phyloP scores from a whole-genome alignment of 2,797 vertebrate species.

The Chromobotia macracanthus region DNA sequence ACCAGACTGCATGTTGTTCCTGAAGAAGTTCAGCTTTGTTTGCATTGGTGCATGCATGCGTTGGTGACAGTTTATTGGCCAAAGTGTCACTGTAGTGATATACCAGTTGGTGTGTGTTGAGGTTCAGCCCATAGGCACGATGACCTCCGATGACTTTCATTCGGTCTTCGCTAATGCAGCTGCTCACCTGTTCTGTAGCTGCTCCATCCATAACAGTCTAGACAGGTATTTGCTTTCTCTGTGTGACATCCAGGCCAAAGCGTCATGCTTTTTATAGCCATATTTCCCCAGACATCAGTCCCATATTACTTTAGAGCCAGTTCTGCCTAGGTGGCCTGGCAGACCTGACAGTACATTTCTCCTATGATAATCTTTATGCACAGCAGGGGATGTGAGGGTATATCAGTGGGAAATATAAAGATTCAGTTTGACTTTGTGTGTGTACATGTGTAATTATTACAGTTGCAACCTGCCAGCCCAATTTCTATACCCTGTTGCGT shows the following conservation, averaged over 20 bases:
- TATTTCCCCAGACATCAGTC: constrained; percentile 21
- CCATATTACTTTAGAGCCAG: constrained; percentile 24
- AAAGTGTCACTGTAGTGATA: not conserved
- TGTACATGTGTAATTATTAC: constrained; percentile 28
- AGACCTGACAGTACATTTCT: constrained; percentile 20
- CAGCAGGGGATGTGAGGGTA: constrained; percentile 11
- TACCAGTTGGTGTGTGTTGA: not conserved
- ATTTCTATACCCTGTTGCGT: not conserved
- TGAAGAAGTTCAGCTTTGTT: too few species aligned
- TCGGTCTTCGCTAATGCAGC: constrained; percentile 10
- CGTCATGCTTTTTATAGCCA: constrained; percentile 18
- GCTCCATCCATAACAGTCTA: constrained; percentile 39
- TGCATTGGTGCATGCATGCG: not conserved
- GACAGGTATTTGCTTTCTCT: constrained; percentile 28
- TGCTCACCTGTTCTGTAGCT: constrained; percentile 1
- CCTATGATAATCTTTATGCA: constrained; percentile 27
- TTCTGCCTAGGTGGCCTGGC: constrained; percentile 17
- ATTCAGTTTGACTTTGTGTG: constrained; percentile 19
- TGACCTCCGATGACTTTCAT: not conserved
- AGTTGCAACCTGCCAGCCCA: not conserved
- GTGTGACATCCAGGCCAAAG: constrained; percentile 12
- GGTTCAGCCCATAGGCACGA: not conserved
- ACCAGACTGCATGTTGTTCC: too few species aligned
- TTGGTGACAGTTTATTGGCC: not conserved
- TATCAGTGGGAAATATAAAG: not conserved